Evolutionary conservation across 2,797 vertebrate species (phyloP), one percentile per base, ranked within the genome.

Genomic region (Heterohyrax brucei): DNA sequence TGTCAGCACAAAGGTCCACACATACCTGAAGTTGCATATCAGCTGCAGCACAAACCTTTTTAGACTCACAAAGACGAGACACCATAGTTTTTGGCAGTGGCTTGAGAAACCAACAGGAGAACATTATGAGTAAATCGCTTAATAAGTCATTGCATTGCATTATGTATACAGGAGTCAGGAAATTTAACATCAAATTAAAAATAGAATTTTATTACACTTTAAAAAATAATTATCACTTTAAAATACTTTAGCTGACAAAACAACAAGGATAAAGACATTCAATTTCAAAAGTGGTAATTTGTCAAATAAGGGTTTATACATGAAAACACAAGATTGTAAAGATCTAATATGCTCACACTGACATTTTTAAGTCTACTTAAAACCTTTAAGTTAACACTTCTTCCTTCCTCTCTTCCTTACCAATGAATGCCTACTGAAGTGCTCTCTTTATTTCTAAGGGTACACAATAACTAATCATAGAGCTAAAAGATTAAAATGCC

Each of bases 1-100:
- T 26, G 0, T 70, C 28, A 92, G 96, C 53, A 48, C 28, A 80
- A 96, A 97, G 24, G 30, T 76, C 56, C 46, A 12, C 5, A 93
- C 97, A 39, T 97, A 99, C 99, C 99, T 99, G 99, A 78, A 99
- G 99, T 94, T 99, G 99, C 97, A 99, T 99, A 97, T 99, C 99
- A 28, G 99, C 99, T 5, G 99, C 99, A 30, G 99, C 99, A 61
- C 99, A 99, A 75, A 99, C 98, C 96, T 99, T 99, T 98, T 99
- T 99, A 12, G 99, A 99, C 96, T 99, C 99, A 92, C 99, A 99
- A 12, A 99, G 98, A 33, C 99, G 99, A 91, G 99, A 98, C 95
- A 99, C 99, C 99, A 99, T 99, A 94, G 97, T 99, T 98, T 99
- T 98, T 0, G 99, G 99, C 75, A 99, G 98, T 3, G 98, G 98